Base-by-base conservation (phyloP, 2,797 vertebrate genomes). In the Nannoperca obscura region DNA sequence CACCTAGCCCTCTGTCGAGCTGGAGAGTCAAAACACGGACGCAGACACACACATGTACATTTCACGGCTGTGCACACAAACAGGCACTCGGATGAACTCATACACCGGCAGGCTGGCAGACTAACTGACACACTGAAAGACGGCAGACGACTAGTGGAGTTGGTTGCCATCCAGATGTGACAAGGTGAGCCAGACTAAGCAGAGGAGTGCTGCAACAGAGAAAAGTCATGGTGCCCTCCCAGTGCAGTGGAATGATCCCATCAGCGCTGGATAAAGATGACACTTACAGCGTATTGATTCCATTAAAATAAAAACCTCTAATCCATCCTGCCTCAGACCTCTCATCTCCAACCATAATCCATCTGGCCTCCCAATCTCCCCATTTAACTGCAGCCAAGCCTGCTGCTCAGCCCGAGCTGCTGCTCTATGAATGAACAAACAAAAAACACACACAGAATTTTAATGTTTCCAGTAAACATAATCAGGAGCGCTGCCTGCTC, bases 271-370 rank as follows among this genome's bases (percentile, higher is more conserved):
- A 94, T 93, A 76, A 92, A 88, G 92, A 92, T 61, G 88, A 94
- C 93, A 90, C 88, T 93, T 90, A 91, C 83, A 87, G 90, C 77
- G 86, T 93, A 94, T 94, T 89, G 92, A 94, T 95, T 93, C 90
- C 90, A 91, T 93, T 93, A 92, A 90, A 92, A 91, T 69, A 83
- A 89, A 93, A 94, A 81, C 85, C 90, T 88, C 75, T 92, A 91
- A 93, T 93, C 90, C 90, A 90, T 91, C 92, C 92, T 86, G 86
- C 91, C 84, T 86, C 86, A 92, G 89, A 90, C 92, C 90, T 86
- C 87, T 90, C 92, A 92, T 94, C 92, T 93, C 91, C 86, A 90
- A 85, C 91, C 91, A 89, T 93, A 92, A 94, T 94, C 93, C 92
- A 88, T 86, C 89, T 92, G 93, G 90, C 91, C 89, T 88, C 80